Percentiles rank a stretch among this genome's conserved stretches.
These are phyloP conservation scores for Drosophila tropicalis DNA, from an alignment of 1,140 invertebrate genomes.

Conservation along the genomic window DNA sequence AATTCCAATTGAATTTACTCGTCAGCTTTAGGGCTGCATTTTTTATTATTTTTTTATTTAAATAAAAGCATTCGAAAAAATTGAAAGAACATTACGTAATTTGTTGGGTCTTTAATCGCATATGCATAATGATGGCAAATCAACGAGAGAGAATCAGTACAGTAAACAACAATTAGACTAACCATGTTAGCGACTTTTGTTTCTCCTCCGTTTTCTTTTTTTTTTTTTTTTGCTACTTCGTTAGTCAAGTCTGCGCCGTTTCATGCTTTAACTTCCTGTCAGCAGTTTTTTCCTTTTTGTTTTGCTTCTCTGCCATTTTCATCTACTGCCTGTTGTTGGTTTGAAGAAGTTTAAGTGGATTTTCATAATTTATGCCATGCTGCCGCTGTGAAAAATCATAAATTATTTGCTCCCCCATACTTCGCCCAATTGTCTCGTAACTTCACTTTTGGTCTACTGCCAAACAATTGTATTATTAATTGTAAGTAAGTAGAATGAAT, in stretches of 20 bases:
- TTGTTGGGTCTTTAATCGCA: too few relatives aligned
- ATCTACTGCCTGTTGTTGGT: slow-evolving; percentile 33
- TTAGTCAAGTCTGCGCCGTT: slow-evolving; percentile 35
- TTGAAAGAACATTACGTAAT: too few relatives aligned
- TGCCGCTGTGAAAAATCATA: slow-evolving; percentile 65
- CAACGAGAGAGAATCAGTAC: slow-evolving; percentile 6
- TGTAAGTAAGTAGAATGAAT: slow-evolving; percentile 69
- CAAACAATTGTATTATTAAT: slow-evolving; percentile 76
- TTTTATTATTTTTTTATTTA: too few relatives aligned
- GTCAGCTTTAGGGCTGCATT: too few relatives aligned
- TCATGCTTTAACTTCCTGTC: not conserved
- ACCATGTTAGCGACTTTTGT: slow-evolving; percentile 59
- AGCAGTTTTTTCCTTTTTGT: too few relatives aligned
- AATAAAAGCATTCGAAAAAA: too few relatives aligned
- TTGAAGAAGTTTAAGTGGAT: slow-evolving; percentile 77
- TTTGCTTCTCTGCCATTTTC: slow-evolving; percentile 2
- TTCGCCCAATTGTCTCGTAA: slow-evolving; percentile 22
- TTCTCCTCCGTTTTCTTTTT: not conserved
- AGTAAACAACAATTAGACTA: slow-evolving; percentile 42
- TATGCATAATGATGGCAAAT: not conserved
- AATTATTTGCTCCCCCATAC: slow-evolving; percentile 52
- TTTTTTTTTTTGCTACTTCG: slow-evolving; percentile 48
- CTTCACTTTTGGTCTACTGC: slow-evolving; percentile 34
- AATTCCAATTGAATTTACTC: slow-evolving; percentile 47
- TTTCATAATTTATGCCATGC: slow-evolving; percentile 78